Conservation (phyloP, 2,113 vertebrate species). For the Mionectes macconnelli region DNA sequence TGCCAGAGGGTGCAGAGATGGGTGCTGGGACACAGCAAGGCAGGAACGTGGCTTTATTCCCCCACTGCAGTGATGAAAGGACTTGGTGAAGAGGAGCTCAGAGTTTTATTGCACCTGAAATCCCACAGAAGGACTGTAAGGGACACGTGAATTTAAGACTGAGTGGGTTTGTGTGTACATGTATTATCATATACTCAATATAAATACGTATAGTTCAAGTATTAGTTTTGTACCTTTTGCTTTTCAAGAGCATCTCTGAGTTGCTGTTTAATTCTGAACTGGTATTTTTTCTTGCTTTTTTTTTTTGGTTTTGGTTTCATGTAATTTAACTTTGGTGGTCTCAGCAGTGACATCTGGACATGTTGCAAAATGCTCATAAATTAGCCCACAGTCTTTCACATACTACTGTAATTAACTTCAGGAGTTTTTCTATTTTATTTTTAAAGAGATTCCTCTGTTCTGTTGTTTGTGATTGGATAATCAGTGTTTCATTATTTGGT, state of each 20-base stretch:
- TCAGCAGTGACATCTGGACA: conserved; percentile 22
- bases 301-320: background rate
- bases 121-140: background rate
- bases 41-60: background rate
- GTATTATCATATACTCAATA: background rate
- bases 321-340: conserved; percentile 55
- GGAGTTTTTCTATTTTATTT: conserved; percentile 32
- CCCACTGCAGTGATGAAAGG: background rate
- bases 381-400: conserved; percentile 28
- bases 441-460: conserved; percentile 27
- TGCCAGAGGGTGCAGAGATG: background rate
- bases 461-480: conserved; percentile 42
- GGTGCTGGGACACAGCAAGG: background rate
- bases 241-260: background rate
- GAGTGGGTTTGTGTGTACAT: background rate
- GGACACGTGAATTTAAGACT: background rate
- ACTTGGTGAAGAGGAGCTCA: background rate
- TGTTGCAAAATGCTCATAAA: conserved; percentile 23
- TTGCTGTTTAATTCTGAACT: conserved; percentile 13
- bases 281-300: background rate
- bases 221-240: background rate
- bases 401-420: conserved; percentile 4
- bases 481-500: conserved; percentile 54
- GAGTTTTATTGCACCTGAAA: background rate
- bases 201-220: background rate